Conservation (phyloP, 1,140 invertebrate genomes). For the Ylistrum balloti region DNA sequence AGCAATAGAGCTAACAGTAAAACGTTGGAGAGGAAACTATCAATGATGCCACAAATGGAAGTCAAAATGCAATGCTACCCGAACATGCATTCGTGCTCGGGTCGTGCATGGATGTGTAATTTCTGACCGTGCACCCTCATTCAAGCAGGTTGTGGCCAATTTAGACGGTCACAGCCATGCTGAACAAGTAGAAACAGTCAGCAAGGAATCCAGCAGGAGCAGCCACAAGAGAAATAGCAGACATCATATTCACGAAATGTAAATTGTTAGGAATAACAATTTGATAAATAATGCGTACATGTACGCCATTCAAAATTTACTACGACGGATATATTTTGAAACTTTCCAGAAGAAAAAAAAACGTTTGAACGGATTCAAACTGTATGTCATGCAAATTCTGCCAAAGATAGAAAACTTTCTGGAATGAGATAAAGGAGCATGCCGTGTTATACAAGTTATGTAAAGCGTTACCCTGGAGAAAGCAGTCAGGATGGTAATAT, state of each 20-base stretch:
- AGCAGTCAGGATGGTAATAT: background rate
- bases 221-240: background rate
- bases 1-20: background rate
- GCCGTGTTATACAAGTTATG: background rate
- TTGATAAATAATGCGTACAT: background rate
- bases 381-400: no score
- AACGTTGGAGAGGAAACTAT: background rate
- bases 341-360: no score
- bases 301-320: background rate
- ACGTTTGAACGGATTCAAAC: no score
- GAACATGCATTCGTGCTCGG: background rate
- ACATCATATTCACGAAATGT: background rate
- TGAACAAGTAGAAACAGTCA: constrained; percentile 38
- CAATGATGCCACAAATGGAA: background rate
- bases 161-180: constrained; percentile 37
- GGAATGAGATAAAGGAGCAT: no score
- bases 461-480: background rate
- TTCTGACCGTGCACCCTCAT: constrained; percentile 28
- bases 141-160: constrained; percentile 37
- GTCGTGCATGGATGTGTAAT: constrained; percentile 26
- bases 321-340: no score
- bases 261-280: background rate
- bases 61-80: constrained; percentile 8
- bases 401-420: no score
- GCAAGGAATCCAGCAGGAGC: background rate